A percentile compares a stretch with the other conserved stretches of the same genome.
These are phyloP conservation scores for Triplophysa rosa DNA, from an alignment of 2,113 vertebrate genomes.

Conservation along the genomic window DNA sequence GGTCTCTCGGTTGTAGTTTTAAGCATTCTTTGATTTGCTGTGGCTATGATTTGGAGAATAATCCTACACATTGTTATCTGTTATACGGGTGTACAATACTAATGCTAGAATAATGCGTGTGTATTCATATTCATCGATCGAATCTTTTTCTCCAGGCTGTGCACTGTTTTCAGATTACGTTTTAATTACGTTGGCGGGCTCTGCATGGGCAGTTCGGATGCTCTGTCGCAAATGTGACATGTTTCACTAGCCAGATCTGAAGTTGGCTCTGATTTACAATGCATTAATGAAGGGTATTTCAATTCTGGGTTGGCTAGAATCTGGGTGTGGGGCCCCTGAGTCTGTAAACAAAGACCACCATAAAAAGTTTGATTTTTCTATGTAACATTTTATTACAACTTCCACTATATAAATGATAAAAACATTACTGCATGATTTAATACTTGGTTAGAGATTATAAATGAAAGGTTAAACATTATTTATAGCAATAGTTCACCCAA, in stretches of 20 bases:
- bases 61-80: not conserved
- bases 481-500: too few species aligned
- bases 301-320: too few species aligned
- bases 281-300: not conserved
- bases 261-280: not conserved
- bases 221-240: not conserved
- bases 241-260: not conserved
- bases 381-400: too few species aligned
- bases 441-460: too few species aligned
- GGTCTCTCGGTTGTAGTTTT: not conserved
- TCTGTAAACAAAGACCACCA: too few species aligned
- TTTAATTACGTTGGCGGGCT: not conserved
- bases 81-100: conserved; percentile 3
- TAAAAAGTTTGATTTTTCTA: too few species aligned
- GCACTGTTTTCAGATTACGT: not conserved
- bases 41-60: not conserved
- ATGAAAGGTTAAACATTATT: too few species aligned
- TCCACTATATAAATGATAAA: too few species aligned
- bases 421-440: too few species aligned
- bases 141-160: not conserved
- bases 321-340: too few species aligned
- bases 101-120: not conserved
- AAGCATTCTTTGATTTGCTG: not conserved
- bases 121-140: not conserved
- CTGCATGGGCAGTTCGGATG: too few species aligned